These are phyloP conservation scores for Propithecus deckenii DNA, from an alignment of 2,797 vertebrate genomes.

Conservation along the genomic window DNA sequence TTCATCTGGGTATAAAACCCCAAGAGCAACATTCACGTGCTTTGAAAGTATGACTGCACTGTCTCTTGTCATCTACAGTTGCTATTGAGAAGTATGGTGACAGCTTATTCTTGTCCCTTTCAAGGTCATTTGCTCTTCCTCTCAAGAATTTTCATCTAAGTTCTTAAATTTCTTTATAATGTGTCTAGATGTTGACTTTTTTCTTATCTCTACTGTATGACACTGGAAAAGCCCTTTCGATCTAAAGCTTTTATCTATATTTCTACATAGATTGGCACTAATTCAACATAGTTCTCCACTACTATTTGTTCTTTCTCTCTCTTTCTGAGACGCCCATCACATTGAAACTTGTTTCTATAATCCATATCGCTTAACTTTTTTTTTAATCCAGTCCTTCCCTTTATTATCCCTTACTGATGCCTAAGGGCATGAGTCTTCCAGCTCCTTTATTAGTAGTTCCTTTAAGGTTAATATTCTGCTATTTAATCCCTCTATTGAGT, in stretches of 20 bases:
- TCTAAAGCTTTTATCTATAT: neutral
- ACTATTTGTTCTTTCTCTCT: neutral
- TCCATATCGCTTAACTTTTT: neutral
- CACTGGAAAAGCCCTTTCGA: neutral
- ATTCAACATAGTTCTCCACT: neutral
- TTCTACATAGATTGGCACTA: neutral
- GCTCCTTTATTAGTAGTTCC: neutral
- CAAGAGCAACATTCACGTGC: neutral
- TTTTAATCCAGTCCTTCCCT: neutral
- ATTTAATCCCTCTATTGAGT: neutral
- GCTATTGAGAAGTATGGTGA: neutral
- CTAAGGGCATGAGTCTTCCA: neutral
- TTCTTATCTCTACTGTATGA: neutral
- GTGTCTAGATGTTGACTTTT: neutral
- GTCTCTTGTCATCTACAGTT: neutral
- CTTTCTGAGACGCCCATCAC: neutral
- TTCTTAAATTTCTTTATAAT: constrained; percentile 3
- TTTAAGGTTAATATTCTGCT: neutral
- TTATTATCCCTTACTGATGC: neutral
- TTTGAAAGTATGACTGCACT: neutral
- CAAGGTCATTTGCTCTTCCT: neutral
- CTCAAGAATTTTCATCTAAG: neutral
- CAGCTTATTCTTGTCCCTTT: neutral
- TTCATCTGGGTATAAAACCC: constrained; percentile 35
- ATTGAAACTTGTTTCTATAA: neutral